phyloP scores from a whole-genome alignment of 1,140 invertebrate genomes.

The Andricus grossulariae region DNA sequence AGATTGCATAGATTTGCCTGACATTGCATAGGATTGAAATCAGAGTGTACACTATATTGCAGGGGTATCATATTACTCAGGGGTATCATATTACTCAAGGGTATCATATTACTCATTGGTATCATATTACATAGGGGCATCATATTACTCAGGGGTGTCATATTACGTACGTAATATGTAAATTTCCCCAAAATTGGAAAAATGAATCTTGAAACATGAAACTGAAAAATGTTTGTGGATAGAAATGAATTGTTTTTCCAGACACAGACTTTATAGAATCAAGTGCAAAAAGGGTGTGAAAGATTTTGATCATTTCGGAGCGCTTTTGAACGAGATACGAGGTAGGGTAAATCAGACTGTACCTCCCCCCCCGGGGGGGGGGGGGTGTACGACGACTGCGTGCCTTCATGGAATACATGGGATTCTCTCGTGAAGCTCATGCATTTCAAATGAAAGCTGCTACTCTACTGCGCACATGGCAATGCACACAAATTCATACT shows the following conservation, averaged over 20 bases:
- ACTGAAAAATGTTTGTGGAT: too few relatives aligned
- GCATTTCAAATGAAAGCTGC: conserved; percentile 47
- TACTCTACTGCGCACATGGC: conserved; percentile 11
- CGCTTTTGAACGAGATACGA: not conserved
- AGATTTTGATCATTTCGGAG: not conserved
- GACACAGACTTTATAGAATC: not conserved
- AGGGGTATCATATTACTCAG: too few relatives aligned
- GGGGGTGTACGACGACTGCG: conserved; percentile 25
- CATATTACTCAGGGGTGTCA: too few relatives aligned
- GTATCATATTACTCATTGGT: too few relatives aligned
- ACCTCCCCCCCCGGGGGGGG: not conserved
- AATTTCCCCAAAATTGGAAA: too few relatives aligned
- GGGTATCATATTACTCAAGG: too few relatives aligned
- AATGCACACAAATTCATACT: conserved; percentile 29
- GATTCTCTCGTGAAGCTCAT: conserved; percentile 37
- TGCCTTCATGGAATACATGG: conserved; percentile 33
- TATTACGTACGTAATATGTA: too few relatives aligned
- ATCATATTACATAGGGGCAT: too few relatives aligned
- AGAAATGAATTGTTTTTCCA: not conserved
- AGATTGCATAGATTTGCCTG: too few relatives aligned
- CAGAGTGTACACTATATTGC: too few relatives aligned
- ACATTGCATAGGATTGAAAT: too few relatives aligned
- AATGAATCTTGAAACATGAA: too few relatives aligned
- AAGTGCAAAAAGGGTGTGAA: not conserved
- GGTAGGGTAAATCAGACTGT: not conserved